phyloP scores from a whole-genome alignment of 2,888 invertebrate species.

The Hemistola chrysoprasaria region DNA sequence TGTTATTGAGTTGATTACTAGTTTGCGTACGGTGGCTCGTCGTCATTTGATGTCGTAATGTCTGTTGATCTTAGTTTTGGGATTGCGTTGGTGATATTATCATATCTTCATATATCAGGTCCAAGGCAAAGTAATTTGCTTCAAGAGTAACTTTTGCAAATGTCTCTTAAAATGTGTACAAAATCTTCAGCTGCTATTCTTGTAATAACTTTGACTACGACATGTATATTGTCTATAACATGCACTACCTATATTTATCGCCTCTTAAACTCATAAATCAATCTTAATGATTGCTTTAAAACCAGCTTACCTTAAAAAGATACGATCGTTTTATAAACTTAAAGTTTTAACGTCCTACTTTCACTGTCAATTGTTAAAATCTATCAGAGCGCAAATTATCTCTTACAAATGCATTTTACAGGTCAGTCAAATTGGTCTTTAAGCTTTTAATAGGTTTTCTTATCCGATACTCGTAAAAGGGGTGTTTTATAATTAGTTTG shows the following conservation, averaged over 20 bases:
- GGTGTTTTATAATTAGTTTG: constrained; percentile 2
- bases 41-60: too few relatives aligned
- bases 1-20: constrained; percentile 13
- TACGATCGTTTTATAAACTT: constrained; percentile 31
- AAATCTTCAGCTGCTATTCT: too few relatives aligned
- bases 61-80: too few relatives aligned
- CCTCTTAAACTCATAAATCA: not conserved
- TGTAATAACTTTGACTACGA: too few relatives aligned
- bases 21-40: constrained; percentile 8
- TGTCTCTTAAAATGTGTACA: too few relatives aligned
- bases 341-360: constrained; percentile 38
- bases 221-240: too few relatives aligned
- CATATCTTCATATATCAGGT: too few relatives aligned
- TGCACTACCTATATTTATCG: not conserved
- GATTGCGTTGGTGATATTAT: too few relatives aligned
- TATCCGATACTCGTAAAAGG: too few relatives aligned
- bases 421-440: constrained; percentile 26
- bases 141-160: too few relatives aligned
- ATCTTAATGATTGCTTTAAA: constrained; percentile 11
- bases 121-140: too few relatives aligned
- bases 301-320: constrained; percentile 18
- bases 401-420: constrained; percentile 22
- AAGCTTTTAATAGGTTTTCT: constrained; percentile 10
- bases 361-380: constrained; percentile 36
- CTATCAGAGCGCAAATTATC: constrained; percentile 41